Percentiles rank a stretch among this genome's conserved stretches.
Conservation (phyloP, 2,797 vertebrate genomes). For the Pipistrellus nathusii region DNA sequence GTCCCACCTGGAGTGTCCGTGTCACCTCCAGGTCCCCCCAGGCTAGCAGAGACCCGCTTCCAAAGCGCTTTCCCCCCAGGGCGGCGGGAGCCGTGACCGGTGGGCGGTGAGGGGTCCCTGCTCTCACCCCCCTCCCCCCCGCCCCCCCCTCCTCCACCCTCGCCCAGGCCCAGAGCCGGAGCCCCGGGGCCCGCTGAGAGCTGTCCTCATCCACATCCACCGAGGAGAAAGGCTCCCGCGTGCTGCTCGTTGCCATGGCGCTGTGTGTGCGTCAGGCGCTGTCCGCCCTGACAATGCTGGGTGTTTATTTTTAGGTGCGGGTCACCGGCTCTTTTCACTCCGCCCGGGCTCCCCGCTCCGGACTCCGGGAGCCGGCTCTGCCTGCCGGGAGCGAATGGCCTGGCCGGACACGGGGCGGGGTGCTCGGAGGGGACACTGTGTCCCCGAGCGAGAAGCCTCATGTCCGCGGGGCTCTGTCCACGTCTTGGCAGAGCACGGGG, state of each 20-base stretch:
- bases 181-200: constrained; percentile 31
- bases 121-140: too few relatives aligned
- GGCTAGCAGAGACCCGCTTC: constrained; percentile 65
- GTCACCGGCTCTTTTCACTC: constrained; percentile 81
- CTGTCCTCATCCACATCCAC: constrained; percentile 79
- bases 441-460: constrained; percentile 57
- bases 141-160: too few relatives aligned
- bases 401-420: constrained; percentile 68
- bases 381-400: constrained; percentile 77
- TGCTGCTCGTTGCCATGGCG: constrained; percentile 85
- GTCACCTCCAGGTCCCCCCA: not conserved
- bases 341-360: constrained; percentile 59
- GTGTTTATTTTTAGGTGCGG: constrained; percentile 86
- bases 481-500: not conserved
- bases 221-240: constrained; percentile 79
- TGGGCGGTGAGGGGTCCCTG: fast-evolving
- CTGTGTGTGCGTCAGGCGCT: constrained; percentile 72
- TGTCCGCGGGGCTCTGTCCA: not conserved
- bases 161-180: constrained; percentile 82
- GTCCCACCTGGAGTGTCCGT: constrained; percentile 37
- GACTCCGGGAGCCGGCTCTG: constrained; percentile 75
- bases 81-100: not conserved
- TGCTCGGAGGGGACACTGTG: constrained; percentile 74
- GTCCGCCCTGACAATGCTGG: constrained; percentile 84
- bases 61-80: constrained; percentile 35